Evolutionary conservation across 2,797 vertebrate genomes (phyloP), one percentile per base, ranked within the genome.

Genomic region (Rhynchotus rufescens): DNA sequence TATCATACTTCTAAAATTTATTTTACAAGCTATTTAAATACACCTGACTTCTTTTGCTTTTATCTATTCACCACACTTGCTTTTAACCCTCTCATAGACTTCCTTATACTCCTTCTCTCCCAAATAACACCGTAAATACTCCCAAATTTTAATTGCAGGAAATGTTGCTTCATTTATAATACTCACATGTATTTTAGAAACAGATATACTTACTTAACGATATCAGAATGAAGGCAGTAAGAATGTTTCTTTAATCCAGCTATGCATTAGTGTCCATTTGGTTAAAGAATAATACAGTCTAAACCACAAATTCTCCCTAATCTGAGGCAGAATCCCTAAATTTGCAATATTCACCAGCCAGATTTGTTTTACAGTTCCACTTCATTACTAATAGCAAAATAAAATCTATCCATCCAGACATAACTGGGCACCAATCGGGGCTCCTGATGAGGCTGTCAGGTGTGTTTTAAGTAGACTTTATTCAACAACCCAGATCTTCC

Each of bases 11-110:
- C 87, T 93, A 51, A 95, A 89, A 69, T 80, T 89, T 90, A 64
- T 60, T 90, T 93, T 94, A 93, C 92, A 94, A 83, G 85, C 73
- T 89, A 93, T 95, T 95, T 89, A 83, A 83, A 85, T 89, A 94
- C 90, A 88, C 89, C 90, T 91, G 86, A 87, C 84, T 85, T 77
- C 67, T 91, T 73, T 83, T 62, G 40, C 84, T 91, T 93, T 90
- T 89, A 93, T 67, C 86, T 93, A 83, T 87, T 93, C 86, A 93
- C 85, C 90, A 76, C 66, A 56, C 23, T 77, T 44, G 84, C 69
- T 80, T 95, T 90, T 92, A 94, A 73, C 73, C 79, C 73, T 84
- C 51, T 75, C 65, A 78, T 71, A 84, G 67, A 56, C 80, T 90
- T 95, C 92, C 82, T 92, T 92, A 89, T 51, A n/a, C 16, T 40